Percentiles rank a stretch among this genome's conserved stretches.
These are phyloP conservation scores for Trogon melanurus DNA, from an alignment of 2,113 vertebrate species.

Conservation along the genomic window DNA sequence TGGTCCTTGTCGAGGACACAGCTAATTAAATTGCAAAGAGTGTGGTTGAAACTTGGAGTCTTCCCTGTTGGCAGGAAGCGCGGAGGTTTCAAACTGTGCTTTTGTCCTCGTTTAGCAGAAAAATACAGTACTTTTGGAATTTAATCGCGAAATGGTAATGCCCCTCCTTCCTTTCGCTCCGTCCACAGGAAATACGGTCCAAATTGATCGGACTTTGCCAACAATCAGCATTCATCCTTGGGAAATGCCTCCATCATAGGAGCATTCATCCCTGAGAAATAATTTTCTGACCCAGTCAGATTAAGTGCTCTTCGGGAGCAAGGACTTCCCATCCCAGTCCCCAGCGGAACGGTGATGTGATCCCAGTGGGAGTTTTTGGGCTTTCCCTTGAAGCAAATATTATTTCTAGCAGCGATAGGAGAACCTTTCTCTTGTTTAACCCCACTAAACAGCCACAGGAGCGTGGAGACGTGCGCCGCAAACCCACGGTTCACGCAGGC, in stretches of 20 bases:
- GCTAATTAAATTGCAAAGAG: slow-evolving; percentile 50
- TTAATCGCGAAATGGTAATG: slow-evolving; percentile 17
- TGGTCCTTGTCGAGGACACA: not conserved
- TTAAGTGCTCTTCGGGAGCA: not conserved
- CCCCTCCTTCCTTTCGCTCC: not conserved
- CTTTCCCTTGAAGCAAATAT: not conserved
- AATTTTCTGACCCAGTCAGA: not conserved
- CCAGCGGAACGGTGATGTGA: rapidly evolving
- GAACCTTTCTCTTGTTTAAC: not conserved
- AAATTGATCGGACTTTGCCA: not conserved
- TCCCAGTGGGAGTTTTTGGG: not conserved
- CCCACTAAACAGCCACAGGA: not conserved
- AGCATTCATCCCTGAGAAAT: slow-evolving; percentile 16
- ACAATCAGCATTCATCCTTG: not conserved
- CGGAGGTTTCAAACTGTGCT: slow-evolving; percentile 21
- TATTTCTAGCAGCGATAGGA: not conserved
- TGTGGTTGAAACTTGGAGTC: slow-evolving; percentile 37
- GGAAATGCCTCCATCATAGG: not conserved
- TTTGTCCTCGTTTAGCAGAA: slow-evolving; percentile 26
- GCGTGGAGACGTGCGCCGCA: rapidly evolving
- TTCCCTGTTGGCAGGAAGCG: slow-evolving; percentile 22
- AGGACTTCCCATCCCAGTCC: not conserved
- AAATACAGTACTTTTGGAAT: not conserved
- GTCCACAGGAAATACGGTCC: not conserved
- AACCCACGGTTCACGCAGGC: rapidly evolving